phyloP scores from a whole-genome alignment of 2,113 vertebrate genomes.

The Crocuta crocuta region DNA sequence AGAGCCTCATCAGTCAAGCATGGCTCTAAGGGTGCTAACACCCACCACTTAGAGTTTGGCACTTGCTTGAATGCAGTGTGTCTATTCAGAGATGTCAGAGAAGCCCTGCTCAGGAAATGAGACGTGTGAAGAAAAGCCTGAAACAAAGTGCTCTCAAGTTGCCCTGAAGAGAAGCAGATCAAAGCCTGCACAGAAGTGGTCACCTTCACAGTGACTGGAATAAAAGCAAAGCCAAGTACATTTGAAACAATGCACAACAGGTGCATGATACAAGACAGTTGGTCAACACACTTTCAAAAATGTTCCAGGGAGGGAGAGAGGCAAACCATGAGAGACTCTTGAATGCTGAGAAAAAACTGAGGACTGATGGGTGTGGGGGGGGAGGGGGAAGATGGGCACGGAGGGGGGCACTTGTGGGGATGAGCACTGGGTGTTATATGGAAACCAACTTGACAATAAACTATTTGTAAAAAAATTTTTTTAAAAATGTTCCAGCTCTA shows the following conservation, averaged over 20 bases:
- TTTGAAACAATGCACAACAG: neutral
- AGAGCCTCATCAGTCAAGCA: neutral
- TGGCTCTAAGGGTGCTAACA: neutral
- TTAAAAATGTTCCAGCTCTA: neutral
- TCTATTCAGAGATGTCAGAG: neutral
- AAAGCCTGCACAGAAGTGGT: neutral
- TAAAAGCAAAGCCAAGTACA: neutral
- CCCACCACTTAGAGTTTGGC: neutral
- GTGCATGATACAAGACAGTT: too few species aligned
- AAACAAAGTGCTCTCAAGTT: neutral
- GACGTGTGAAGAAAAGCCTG: neutral
- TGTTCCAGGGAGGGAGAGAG: neutral
- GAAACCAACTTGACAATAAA: too few species aligned
- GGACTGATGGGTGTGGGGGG: too few species aligned
- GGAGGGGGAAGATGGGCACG: too few species aligned
- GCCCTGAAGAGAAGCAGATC: neutral
- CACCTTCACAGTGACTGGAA: neutral
- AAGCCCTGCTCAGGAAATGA: neutral
- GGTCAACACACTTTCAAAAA: neutral
- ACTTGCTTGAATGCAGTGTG: neutral
- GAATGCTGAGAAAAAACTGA: too few species aligned
- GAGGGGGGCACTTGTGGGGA: too few species aligned
- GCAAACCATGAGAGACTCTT: too few species aligned
- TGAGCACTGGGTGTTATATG: too few species aligned
- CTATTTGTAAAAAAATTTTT: neutral